These are phyloP conservation scores for Manduca sexta DNA, from an alignment of 1,140 invertebrate genomes.

Conservation along the genomic window DNA sequence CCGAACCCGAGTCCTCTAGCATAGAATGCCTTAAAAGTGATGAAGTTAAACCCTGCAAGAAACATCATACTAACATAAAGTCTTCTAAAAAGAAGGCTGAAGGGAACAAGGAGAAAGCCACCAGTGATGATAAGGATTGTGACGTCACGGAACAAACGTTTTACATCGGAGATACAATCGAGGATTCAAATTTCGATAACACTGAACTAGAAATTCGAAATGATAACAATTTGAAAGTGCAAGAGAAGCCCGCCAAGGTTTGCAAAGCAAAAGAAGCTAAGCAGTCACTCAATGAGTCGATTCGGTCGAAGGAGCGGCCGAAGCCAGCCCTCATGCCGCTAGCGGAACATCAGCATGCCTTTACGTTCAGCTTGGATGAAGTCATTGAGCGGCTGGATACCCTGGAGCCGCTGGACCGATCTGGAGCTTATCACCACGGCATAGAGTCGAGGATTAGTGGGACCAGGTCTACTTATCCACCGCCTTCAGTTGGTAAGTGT, in stretches of 20 bases:
- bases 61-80: slow-evolving; percentile 62
- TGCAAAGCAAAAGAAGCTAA: slow-evolving; percentile 48
- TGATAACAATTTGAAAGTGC: too few relatives aligned
- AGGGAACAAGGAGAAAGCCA: slow-evolving; percentile 2
- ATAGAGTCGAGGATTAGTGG: slow-evolving; percentile 37
- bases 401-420: slow-evolving; percentile 43
- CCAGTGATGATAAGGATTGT: slow-evolving; percentile 42
- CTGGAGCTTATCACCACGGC: slow-evolving; percentile 44
- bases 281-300: slow-evolving; percentile 51
- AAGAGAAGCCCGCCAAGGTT: slow-evolving; percentile 6
- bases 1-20: slow-evolving; percentile 16
- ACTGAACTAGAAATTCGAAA: background rate
- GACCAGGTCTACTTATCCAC: slow-evolving; percentile 27
- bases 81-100: slow-evolving; percentile 37
- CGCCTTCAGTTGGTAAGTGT: slow-evolving; percentile 49
- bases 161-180: slow-evolving; percentile 43
- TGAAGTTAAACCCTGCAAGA: slow-evolving; percentile 42
- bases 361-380: slow-evolving; percentile 27
- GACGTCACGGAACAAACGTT: slow-evolving; percentile 46
- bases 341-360: slow-evolving; percentile 30
- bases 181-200: background rate
- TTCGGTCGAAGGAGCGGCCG: slow-evolving; percentile 38
- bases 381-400: slow-evolving; percentile 24
- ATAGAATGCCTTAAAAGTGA: slow-evolving; percentile 10
- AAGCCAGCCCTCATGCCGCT: slow-evolving; percentile 25